These are phyloP conservation scores for Hormaphis cornu DNA, from an alignment of 1,140 invertebrate species.

Conservation along the genomic window DNA sequence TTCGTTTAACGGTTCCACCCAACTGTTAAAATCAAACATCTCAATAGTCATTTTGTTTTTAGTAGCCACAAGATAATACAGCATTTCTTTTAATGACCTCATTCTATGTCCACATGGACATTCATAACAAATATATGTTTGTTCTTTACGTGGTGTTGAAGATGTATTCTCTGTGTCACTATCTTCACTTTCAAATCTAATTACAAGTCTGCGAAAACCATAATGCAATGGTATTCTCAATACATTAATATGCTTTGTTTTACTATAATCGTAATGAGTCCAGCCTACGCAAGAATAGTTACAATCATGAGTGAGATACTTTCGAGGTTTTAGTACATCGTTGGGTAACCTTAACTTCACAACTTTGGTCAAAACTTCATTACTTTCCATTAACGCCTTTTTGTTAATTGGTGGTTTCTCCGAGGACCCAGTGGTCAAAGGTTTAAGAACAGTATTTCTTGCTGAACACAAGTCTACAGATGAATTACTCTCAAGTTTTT, in stretches of 20 bases:
- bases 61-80: constrained; percentile 60
- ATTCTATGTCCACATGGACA: constrained; percentile 76
- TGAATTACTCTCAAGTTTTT: too few relatives aligned
- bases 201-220: constrained; percentile 63
- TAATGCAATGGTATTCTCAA: constrained; percentile 74
- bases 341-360: background rate
- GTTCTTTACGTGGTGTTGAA: too few relatives aligned
- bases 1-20: constrained; percentile 68
- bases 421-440: too few relatives aligned
- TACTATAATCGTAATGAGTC: constrained; percentile 46
- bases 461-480: too few relatives aligned
- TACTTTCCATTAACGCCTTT: background rate
- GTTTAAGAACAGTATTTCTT: background rate
- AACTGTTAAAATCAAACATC: constrained; percentile 75
- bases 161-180: too few relatives aligned
- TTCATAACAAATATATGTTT: constrained; percentile 74
- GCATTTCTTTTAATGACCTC: constrained; percentile 66
- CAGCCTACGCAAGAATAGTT: constrained; percentile 53
- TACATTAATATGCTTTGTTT: constrained; percentile 66
- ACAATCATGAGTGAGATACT: background rate
- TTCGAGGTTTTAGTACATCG: background rate
- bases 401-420: background rate
- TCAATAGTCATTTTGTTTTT: constrained; percentile 69
- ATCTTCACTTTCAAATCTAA: background rate
- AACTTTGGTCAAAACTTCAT: background rate